Evolutionary conservation across 2,888 invertebrate genomes (phyloP).

Genomic region (Acholoe squamosa): DNA sequence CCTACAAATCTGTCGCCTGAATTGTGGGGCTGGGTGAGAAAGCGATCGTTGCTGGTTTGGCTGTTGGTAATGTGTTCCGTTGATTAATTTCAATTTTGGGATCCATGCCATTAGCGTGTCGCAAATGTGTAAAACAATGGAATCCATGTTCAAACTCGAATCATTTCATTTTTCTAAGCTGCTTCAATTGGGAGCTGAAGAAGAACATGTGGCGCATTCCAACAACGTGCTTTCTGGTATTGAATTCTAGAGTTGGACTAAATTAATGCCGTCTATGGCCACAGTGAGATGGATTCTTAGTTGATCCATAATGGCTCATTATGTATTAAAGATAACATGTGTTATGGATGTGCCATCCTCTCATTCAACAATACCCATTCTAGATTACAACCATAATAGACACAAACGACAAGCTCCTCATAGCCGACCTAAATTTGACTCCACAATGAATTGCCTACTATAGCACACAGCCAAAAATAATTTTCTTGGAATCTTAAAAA

Average conservation of each 20-base stretch:
- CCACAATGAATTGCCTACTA: too few species aligned
- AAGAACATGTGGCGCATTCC: background rate
- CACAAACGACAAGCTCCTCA: too few species aligned
- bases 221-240: background rate
- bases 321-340: background rate
- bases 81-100: background rate
- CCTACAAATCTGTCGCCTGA: too few species aligned
- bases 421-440: too few species aligned
- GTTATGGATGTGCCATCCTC: too few species aligned
- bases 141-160: background rate
- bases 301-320: background rate
- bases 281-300: background rate
- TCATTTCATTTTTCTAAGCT: background rate
- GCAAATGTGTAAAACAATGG: background rate
- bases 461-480: too few species aligned
- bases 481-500: too few species aligned
- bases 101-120: background rate
- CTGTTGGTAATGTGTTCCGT: background rate
- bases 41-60: background rate
- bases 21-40: background rate
- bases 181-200: background rate
- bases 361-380: too few species aligned
- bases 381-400: too few species aligned
- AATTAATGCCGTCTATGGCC: background rate
- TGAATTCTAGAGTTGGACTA: background rate